Evolutionary conservation across 2,888 invertebrate species (phyloP).

Genomic region (Sycophila texana): DNA sequence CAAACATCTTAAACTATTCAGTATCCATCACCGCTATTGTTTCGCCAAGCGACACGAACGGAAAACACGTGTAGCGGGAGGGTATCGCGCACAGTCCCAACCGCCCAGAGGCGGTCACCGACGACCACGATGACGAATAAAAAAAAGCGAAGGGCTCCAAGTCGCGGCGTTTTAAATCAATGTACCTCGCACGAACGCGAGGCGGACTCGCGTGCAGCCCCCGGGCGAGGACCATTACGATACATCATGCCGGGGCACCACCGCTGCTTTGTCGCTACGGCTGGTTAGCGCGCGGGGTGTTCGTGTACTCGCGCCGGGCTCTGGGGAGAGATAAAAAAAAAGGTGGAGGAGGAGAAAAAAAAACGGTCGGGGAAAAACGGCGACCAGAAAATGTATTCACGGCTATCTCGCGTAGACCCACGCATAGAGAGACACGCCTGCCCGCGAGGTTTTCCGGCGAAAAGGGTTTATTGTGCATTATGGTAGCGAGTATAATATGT

Average conservation of each 20-base stretch:
- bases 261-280: constrained; percentile 34
- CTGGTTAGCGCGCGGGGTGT: constrained; percentile 19
- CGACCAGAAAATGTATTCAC: constrained; percentile 12
- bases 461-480: neutral
- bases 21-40: no score
- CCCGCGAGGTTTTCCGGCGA: neutral
- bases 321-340: neutral
- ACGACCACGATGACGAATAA: no score
- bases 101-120: no score
- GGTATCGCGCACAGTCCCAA: no score
- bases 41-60: no score
- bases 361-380: neutral
- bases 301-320: neutral
- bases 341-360: neutral
- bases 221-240: constrained; percentile 35
- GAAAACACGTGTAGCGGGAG: no score
- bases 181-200: constrained; percentile 45
- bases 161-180: constrained; percentile 54
- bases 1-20: neutral
- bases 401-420: neutral
- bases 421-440: neutral
- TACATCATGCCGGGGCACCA: constrained; percentile 24
- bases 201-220: constrained; percentile 3
- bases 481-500: neutral
- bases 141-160: neutral